Base-by-base conservation (phyloP, 2,797 vertebrate genomes). In the Tarsius wallacei region DNA sequence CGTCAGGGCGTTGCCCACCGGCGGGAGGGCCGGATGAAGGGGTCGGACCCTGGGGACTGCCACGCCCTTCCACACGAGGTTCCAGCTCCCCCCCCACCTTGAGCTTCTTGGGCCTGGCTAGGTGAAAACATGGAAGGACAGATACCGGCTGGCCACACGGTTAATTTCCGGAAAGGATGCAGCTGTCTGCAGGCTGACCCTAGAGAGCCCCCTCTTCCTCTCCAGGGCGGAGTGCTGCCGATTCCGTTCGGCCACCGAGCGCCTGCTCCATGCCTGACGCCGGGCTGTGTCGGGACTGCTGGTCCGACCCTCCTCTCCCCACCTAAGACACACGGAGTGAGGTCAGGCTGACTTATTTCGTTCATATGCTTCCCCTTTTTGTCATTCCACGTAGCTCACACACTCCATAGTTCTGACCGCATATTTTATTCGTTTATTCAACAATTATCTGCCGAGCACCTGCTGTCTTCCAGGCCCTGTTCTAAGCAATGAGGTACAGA, bases 51-150 rank as follows among this genome's bases (percentile, higher is more conserved):
- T 70, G 77, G 19, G 42, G 10, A 77, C 47, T 91, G 19, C 78
- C 55, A 28, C 61, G 57, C 12, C 9, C 12, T 10, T 31, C 17
- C 42, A 68, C 11, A 36, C 78, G 63, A 47, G 28, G 16, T 78
- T 85, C 33, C 74, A 70, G 53, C 49, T 63, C 61, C 59, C 66
- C 66, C 74, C 57, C 28, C 68, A 55, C 76, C 70, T 81, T 77
- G 76, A 93, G 47, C 31, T 81, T 90, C 51, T 53, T 70, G 70
- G 68, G 42, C 71, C 83, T 68, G 70, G 83, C 70, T 66, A 82
- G 74, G 64, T 94, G 68, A 94, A 96, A 93, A 93, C 84, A 36
- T 68, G 47, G 21, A 94, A 82, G 70, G 90, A 94, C 82, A 93
- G 80, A 93, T 95, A 87, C 49, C 51, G 17, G 74, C 61, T 33